Evolutionary conservation across 1,140 invertebrate genomes (phyloP).

Genomic region (Solenopsis fugax): DNA sequence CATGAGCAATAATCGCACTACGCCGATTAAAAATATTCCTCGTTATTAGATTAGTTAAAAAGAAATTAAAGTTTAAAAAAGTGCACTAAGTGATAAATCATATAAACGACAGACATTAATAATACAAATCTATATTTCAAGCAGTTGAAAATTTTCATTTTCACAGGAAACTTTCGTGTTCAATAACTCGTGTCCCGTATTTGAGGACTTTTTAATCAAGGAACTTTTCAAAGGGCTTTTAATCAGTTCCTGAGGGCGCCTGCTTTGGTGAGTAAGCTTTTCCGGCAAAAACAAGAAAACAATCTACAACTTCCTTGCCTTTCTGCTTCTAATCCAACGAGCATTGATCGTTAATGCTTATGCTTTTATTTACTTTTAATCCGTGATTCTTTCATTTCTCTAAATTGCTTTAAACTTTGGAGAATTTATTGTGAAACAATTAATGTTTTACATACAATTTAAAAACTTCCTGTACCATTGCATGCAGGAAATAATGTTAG

Average conservation of each 20-base stretch:
- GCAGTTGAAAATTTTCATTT: constrained; percentile 48
- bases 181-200: constrained; percentile 59
- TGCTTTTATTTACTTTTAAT: constrained; percentile 28
- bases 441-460: not conserved
- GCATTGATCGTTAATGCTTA: constrained; percentile 43
- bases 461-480: not conserved
- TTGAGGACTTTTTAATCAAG: constrained; percentile 66
- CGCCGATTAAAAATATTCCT: not conserved
- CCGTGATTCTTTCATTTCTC: not conserved
- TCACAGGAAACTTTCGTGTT: constrained; percentile 52
- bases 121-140: constrained; percentile 36
- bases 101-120: constrained; percentile 21
- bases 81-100: constrained; percentile 13
- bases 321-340: constrained; percentile 37
- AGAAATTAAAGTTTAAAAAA: constrained; percentile 3
- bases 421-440: not conserved
- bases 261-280: constrained; percentile 52
- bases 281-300: constrained; percentile 41
- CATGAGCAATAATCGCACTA: not conserved
- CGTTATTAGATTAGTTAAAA: not conserved
- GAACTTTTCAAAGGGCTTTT: constrained; percentile 65
- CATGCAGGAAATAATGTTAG: not conserved
- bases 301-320: constrained; percentile 25
- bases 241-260: constrained; percentile 53
- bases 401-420: not conserved